These are phyloP conservation scores for Sinosuthora webbiana DNA, from an alignment of 2,113 vertebrate species.

Conservation along the genomic window DNA sequence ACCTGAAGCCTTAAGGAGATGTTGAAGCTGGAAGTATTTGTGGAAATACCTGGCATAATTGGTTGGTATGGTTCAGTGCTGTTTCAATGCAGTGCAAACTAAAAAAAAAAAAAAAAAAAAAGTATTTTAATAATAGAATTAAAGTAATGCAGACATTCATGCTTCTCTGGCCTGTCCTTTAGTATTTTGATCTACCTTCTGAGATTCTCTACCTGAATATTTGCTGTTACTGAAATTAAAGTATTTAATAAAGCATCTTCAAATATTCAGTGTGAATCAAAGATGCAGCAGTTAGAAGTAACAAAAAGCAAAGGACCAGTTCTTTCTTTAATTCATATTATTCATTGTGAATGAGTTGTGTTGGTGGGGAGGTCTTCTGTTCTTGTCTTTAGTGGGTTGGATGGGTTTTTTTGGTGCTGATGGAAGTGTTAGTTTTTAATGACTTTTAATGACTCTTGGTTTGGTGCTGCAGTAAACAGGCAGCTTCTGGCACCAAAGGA, in stretches of 20 bases:
- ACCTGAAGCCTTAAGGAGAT: not conserved
- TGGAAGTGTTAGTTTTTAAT: not conserved
- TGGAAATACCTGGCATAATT: not conserved
- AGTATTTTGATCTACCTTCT: not conserved
- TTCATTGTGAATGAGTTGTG: not conserved
- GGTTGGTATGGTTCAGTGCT: not conserved
- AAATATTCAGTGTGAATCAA: not conserved
- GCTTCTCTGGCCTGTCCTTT: not conserved
- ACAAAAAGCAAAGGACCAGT: not conserved
- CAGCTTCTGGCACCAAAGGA: not conserved
- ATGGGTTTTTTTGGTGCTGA: not conserved
- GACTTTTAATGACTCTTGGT: not conserved
- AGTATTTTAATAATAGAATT: not conserved
- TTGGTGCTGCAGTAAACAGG: not conserved
- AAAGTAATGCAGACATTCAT: not conserved
- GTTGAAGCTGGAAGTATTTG: not conserved
- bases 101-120: not conserved
- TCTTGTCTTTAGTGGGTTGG: not conserved
- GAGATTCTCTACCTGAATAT: not conserved
- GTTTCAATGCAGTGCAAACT: not conserved
- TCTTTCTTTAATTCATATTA: not conserved
- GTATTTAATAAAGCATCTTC: not conserved
- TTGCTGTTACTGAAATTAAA: not conserved
- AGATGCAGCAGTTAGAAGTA: not conserved
- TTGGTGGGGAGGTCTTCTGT: not conserved